Evolutionary conservation across 2,888 invertebrate species (phyloP).

Genomic region (Tupiocoris notatus): DNA sequence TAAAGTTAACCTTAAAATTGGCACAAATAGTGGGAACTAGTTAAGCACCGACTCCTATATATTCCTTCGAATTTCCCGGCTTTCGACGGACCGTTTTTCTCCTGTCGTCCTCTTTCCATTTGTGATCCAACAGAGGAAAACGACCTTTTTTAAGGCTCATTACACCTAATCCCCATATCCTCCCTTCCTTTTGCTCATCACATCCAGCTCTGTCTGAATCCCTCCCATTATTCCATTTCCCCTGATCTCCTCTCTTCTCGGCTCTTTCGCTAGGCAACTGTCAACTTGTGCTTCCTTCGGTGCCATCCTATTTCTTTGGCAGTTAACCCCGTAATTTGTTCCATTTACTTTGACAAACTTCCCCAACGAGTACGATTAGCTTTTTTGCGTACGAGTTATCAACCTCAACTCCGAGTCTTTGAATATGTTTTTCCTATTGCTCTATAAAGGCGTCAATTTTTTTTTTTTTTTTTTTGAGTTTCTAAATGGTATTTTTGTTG

Average conservation of each 20-base stretch:
- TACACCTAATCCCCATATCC: conserved; percentile 19
- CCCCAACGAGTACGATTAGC: background rate
- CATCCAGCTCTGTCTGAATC: background rate
- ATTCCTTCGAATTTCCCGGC: background rate
- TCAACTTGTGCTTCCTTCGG: background rate
- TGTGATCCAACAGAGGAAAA: background rate
- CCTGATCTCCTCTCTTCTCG: background rate
- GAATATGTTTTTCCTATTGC: no score
- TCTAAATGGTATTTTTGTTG: no score
- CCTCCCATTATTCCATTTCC: background rate
- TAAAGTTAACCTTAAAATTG: no score
- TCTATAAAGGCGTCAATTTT: no score
- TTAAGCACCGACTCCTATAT: no score
- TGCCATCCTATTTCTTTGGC: background rate
- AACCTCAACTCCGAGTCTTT: background rate
- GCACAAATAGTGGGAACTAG: no score
- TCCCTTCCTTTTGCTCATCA: conserved; percentile 3
- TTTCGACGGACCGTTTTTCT: background rate
- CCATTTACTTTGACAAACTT: background rate
- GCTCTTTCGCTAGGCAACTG: background rate
- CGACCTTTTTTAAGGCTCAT: conserved; percentile 24
- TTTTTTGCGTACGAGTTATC: background rate
- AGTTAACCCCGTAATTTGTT: background rate
- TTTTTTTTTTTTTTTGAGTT: no score
- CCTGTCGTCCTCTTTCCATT: background rate